These are phyloP conservation scores for Blastomussa wellsi DNA, from an alignment of 92 coral and sea anemone species.

Conservation along the genomic window DNA sequence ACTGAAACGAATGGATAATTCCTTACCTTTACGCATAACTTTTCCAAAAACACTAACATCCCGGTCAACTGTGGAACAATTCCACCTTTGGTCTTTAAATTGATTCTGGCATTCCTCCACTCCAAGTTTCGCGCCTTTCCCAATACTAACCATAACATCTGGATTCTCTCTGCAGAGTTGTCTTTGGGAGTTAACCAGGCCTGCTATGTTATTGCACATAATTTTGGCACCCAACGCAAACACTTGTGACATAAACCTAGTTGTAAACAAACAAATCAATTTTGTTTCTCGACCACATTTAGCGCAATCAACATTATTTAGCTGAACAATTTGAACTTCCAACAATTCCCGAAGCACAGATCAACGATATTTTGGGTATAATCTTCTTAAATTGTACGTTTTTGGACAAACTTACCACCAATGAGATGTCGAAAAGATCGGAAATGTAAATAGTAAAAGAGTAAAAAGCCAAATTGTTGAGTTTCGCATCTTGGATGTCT, in stretches of 20 bases:
- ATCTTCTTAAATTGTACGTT: constrained; percentile 23
- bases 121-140: constrained; percentile 96
- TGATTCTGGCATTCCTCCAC: constrained; percentile 90
- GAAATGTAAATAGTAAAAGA: constrained; percentile 21
- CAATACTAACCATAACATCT: constrained; percentile 95
- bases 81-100: constrained; percentile 90
- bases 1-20: too few relatives aligned
- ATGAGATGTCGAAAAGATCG: constrained; percentile 54
- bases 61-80: constrained; percentile 89
- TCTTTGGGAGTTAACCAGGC: constrained; percentile 82
- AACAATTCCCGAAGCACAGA: not conserved
- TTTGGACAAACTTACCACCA: constrained; percentile 68
- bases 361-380: not conserved
- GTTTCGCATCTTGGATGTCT: constrained; percentile 7
- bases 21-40: constrained; percentile 85
- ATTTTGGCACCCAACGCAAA: constrained; percentile 95
- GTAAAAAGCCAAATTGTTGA: constrained; percentile 18
- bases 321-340: not conserved
- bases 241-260: constrained; percentile 96
- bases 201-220: constrained; percentile 91
- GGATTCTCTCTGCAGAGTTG: constrained; percentile 93
- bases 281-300: not conserved
- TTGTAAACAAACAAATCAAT: constrained; percentile 14
- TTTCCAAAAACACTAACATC: constrained; percentile 96
- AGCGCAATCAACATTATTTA: not conserved